Conservation (phyloP, 2,113 vertebrate species). For the Cryptomyrus ogoouensis region DNA sequence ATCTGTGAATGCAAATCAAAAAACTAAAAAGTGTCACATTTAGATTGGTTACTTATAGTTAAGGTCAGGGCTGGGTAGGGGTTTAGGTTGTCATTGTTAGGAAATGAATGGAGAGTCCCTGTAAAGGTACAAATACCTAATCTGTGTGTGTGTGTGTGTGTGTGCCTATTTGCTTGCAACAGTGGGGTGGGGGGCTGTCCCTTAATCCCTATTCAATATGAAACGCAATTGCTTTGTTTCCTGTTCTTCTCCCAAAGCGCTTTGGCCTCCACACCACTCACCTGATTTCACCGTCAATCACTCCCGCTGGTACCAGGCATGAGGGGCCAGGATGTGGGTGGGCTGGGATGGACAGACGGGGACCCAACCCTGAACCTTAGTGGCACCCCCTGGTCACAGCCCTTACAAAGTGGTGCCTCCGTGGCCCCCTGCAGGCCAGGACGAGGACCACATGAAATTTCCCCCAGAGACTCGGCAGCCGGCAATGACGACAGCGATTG, state of each 20-base stretch:
- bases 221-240: constrained; percentile 67
- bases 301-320: constrained; percentile 38
- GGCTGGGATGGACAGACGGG: not conserved
- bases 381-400: not conserved
- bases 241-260: constrained; percentile 57
- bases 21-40: not conserved
- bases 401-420: not conserved
- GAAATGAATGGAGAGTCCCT: not conserved
- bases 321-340: constrained; percentile 11
- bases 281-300: constrained; percentile 43
- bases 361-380: not conserved
- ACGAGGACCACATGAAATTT: not conserved
- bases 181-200: constrained; percentile 43
- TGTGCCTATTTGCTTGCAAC: constrained; percentile 27
- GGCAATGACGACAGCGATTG: not conserved
- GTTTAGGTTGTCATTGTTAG: not conserved
- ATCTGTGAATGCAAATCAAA: not conserved
- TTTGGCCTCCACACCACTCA: constrained; percentile 46
- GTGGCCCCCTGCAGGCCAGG: not conserved
- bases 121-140: not conserved
- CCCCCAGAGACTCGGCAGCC: not conserved
- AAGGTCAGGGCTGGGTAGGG: not conserved
- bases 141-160: not conserved
- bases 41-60: not conserved
- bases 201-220: constrained; percentile 72